Evolutionary conservation across 2,888 invertebrate genomes (phyloP).

Genomic region (Ommatoiulus sabulosus): DNA sequence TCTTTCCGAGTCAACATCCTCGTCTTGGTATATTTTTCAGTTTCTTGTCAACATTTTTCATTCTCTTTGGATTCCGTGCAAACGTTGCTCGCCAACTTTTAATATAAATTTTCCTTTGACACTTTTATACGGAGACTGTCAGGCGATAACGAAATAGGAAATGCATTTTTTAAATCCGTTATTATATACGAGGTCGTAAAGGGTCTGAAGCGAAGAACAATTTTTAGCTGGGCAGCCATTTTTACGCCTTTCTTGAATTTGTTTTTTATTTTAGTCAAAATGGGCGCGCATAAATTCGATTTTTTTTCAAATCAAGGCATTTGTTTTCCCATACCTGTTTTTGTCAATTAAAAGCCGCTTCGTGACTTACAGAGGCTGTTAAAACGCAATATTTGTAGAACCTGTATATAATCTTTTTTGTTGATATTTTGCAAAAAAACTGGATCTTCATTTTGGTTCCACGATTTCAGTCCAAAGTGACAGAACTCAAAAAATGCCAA

Average conservation of each 20-base stretch:
- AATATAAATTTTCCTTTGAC: slow-evolving; percentile 45
- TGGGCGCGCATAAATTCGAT: slow-evolving; percentile 8
- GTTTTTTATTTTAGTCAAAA: background rate
- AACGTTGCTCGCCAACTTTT: background rate
- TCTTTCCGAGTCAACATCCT: background rate
- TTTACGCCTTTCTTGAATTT: background rate
- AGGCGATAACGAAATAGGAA: background rate
- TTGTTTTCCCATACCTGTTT: background rate
- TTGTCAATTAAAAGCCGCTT: background rate
- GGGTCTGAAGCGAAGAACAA: slow-evolving; percentile 32
- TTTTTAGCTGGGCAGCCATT: background rate
- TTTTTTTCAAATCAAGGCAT: background rate
- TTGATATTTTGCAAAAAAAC: background rate
- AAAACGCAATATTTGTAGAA: background rate
- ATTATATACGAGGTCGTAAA: slow-evolving; percentile 47
- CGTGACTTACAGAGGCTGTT: background rate
- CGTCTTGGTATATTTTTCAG: background rate
- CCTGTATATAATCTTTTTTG: background rate
- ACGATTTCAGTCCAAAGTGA: too few species aligned
- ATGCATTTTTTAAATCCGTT: slow-evolving; percentile 37
- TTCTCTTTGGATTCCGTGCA: background rate
- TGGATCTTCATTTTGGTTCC: background rate
- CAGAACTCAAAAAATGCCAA: too few species aligned
- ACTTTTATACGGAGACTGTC: slow-evolving; percentile 41
- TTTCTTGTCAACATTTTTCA: slow-evolving; percentile 7